Base-by-base conservation (phyloP, 2,888 invertebrate species). In the Aethes cnicana region DNA sequence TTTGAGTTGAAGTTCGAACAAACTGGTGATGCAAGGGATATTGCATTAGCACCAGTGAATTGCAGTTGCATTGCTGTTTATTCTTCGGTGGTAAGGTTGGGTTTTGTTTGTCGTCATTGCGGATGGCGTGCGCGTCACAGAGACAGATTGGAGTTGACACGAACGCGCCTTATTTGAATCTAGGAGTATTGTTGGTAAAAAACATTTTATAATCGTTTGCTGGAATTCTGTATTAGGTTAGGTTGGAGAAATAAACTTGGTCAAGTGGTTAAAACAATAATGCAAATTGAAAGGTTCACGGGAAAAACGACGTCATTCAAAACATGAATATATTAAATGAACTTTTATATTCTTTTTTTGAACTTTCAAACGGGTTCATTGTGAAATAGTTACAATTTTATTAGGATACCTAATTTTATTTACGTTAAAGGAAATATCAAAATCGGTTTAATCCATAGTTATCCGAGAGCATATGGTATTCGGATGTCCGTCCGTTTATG, bases 81-180 rank as follows among this genome's bases (percentile, higher is more conserved):
- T 33, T 7, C 8, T n/a, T 4, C 14, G 4, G 14, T 2, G 17
- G 8, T 52, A 37, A 37, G 32, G 37, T 37, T 14, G n/a, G 6
- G 4, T 37, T 20, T 44, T 6, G 23, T 18, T 2, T 20, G 50
- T 9, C 12, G 17, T 17, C 1, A 14, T 1, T 3, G 23, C 3
- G 2, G 2, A 3, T 35, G 26, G 4, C 18, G 37, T 25, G 35
- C 36, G 9, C 21, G 28, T 18, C n/a, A 42, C 25, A 71, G 72
- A 67, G 68, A 68, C 70, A 64, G 68, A 66, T 53, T 26, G 72
- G 68, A 74, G 74, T 80, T 69, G 83, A 84, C 86, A 81, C 76
- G 79, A 83, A 82, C 72, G 68, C 73, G 74, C 84, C 82, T 83
- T 83, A 83, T 83, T 77, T 81, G 81, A 82, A 83, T 79, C 74